phyloP scores from a whole-genome alignment of 2,113 vertebrate species.

The Rhinichthys klamathensis region DNA sequence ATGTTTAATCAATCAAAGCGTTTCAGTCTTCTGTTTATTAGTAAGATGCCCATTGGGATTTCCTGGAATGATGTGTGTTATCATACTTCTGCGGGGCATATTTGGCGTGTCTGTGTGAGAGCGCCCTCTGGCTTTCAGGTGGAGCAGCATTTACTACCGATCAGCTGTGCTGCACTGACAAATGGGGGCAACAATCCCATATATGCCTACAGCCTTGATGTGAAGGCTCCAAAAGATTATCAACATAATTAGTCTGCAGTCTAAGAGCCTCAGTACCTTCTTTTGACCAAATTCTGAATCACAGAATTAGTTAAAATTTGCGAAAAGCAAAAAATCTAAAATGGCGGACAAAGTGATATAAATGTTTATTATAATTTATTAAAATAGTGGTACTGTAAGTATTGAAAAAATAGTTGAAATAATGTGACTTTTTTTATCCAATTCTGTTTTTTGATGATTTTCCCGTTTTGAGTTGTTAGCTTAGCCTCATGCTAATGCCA shows the following conservation, averaged over 20 bases:
- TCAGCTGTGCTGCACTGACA: too few species aligned
- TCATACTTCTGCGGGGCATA: too few species aligned
- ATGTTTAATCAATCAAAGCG: too few species aligned
- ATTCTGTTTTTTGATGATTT: not conserved
- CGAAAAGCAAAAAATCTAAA: not conserved
- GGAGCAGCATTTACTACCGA: too few species aligned
- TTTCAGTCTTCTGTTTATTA: too few species aligned
- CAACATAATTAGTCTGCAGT: not conserved
- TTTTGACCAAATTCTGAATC: not conserved
- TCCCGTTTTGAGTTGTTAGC: not conserved
- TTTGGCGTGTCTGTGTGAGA: too few species aligned
- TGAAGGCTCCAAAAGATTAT: not conserved
- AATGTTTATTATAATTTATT: not conserved
- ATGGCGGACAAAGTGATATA: not conserved
- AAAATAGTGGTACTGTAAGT: not conserved
- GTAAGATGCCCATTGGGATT: too few species aligned
- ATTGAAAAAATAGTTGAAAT: not conserved
- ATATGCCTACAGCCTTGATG: not conserved
- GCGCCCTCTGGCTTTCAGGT: too few species aligned
- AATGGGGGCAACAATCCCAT: too few species aligned
- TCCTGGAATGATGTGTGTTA: too few species aligned
- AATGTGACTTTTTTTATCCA: not conserved
- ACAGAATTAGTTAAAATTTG: too few species aligned
- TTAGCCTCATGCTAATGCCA: not conserved
- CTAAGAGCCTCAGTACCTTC: not conserved